Percentiles rank a stretch among this genome's conserved stretches.
Evolutionary conservation across 2,797 vertebrate genomes (phyloP).

Genomic region (Philypnodon macrostomus): DNA sequence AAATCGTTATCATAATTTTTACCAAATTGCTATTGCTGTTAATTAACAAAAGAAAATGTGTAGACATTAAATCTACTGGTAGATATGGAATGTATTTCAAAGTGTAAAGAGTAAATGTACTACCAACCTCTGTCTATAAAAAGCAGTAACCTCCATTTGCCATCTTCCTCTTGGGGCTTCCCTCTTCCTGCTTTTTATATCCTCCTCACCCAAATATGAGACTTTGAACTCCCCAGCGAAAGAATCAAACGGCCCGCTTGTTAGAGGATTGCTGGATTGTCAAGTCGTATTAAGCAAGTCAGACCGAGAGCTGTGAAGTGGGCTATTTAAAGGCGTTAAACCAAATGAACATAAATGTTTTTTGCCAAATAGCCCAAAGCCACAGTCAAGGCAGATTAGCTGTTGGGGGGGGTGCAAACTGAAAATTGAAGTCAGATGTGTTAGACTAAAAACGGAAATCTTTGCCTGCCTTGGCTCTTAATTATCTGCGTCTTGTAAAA

Average conservation of each 20-base stretch:
- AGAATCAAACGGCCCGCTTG: conserved; percentile 47
- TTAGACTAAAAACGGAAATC: conserved; percentile 49
- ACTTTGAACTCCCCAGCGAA: conserved; percentile 46
- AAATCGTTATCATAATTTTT: too few species aligned
- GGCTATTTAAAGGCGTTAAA: conserved; percentile 60
- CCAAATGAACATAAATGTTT: conserved; percentile 63
- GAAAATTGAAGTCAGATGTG: conserved; percentile 55
- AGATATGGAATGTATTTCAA: too few species aligned
- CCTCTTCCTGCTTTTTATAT: conserved; percentile 34
- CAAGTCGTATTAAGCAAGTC: conserved; percentile 62
- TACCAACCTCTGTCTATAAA: conserved; percentile 28
- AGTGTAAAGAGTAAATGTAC: too few species aligned
- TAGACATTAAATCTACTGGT: too few species aligned
- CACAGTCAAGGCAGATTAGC: conserved; percentile 57
- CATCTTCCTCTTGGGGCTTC: conserved; percentile 29
- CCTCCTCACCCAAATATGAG: conserved; percentile 41
- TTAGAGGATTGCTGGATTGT: conserved; percentile 57
- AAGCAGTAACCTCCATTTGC: conserved; percentile 19
- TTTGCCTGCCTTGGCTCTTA: conserved; percentile 46
- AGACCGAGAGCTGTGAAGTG: conserved; percentile 43
- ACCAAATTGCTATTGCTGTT: too few species aligned
- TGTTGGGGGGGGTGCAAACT: conserved; percentile 44
- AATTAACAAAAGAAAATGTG: too few species aligned
- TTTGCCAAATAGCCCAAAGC: conserved; percentile 67
- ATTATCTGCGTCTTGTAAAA: conserved; percentile 53